phyloP scores from a whole-genome alignment of 2,888 invertebrate genomes.

The Nemurella pictetii region DNA sequence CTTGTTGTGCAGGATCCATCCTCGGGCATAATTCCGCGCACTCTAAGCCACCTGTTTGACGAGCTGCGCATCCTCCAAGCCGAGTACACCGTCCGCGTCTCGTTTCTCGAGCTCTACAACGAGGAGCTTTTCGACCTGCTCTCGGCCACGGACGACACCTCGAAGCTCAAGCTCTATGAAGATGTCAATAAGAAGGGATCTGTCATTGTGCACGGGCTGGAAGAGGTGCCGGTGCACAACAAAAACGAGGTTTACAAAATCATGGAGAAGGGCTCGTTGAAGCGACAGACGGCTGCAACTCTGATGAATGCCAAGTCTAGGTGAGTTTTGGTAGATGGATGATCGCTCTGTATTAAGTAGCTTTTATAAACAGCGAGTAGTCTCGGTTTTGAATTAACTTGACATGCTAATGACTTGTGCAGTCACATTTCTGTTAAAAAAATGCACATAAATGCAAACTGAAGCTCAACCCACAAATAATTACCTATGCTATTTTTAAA shows the following conservation, averaged over 20 bases:
- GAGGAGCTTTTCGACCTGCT: slow-evolving; percentile 94
- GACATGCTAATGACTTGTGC: too few species aligned
- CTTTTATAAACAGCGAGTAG: too few species aligned
- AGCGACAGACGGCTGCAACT: slow-evolving; percentile 88
- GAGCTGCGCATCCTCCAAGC: slow-evolving; percentile 72
- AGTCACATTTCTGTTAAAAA: too few species aligned
- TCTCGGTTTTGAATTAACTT: too few species aligned
- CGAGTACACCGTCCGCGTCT: slow-evolving; percentile 89
- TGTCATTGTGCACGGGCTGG: slow-evolving; percentile 87
- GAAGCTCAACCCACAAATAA: too few species aligned
- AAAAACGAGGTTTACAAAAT: slow-evolving; percentile 88
- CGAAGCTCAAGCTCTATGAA: slow-evolving; percentile 75
- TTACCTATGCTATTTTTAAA: too few species aligned
- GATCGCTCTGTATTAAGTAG: too few species aligned
- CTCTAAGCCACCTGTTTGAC: slow-evolving; percentile 88
- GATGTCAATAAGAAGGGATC: slow-evolving; percentile 82
- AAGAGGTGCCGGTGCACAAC: slow-evolving; percentile 87
- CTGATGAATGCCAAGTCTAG: slow-evolving; percentile 93
- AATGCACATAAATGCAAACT: too few species aligned
- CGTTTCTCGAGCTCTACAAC: slow-evolving; percentile 94
- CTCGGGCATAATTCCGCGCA: slow-evolving; percentile 90
- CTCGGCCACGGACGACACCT: slow-evolving; percentile 70
- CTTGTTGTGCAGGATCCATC: slow-evolving; percentile 69
- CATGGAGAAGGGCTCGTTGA: slow-evolving; percentile 82
- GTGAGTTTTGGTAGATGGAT: too few species aligned